Evolutionary conservation across 2,888 invertebrate species (phyloP).

Genomic region (Dynastes hyllus): DNA sequence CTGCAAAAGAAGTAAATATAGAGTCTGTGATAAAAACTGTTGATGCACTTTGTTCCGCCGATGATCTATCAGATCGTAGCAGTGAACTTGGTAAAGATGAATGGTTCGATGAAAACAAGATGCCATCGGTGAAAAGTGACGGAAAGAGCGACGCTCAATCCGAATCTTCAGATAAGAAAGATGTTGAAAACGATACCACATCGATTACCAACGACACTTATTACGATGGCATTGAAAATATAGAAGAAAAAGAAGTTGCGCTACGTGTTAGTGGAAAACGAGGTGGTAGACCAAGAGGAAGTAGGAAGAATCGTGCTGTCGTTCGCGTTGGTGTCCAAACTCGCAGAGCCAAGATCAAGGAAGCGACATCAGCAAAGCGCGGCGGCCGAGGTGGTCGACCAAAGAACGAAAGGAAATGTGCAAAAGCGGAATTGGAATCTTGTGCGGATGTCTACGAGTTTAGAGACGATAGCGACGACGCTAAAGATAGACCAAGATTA

Average conservation of each 20-base stretch:
- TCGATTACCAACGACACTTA: constrained; percentile 49
- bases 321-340: constrained; percentile 74
- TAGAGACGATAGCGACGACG: constrained; percentile 90
- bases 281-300: constrained; percentile 61
- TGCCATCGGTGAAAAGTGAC: constrained; percentile 29
- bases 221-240: constrained; percentile 62
- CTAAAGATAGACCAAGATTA: constrained; percentile 80
- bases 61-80: constrained; percentile 69
- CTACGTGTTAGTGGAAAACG: constrained; percentile 56
- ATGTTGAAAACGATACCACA: constrained; percentile 51
- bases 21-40: constrained; percentile 88
- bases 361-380: constrained; percentile 61
- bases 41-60: constrained; percentile 77
- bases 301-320: constrained; percentile 68
- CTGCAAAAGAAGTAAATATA: constrained; percentile 85
- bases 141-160: constrained; percentile 49
- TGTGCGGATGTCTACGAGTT: constrained; percentile 92
- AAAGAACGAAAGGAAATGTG: constrained; percentile 74
- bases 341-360: constrained; percentile 71
- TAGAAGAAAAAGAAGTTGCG: constrained; percentile 55
- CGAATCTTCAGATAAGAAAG: constrained; percentile 47
- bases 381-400: constrained; percentile 72
- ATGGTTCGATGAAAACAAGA: constrained; percentile 51
- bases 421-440: constrained; percentile 74
- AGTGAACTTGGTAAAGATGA: constrained; percentile 57